Evolutionary conservation across 2,113 vertebrate species (phyloP).

Genomic region (Erythrocercus mccallii): DNA sequence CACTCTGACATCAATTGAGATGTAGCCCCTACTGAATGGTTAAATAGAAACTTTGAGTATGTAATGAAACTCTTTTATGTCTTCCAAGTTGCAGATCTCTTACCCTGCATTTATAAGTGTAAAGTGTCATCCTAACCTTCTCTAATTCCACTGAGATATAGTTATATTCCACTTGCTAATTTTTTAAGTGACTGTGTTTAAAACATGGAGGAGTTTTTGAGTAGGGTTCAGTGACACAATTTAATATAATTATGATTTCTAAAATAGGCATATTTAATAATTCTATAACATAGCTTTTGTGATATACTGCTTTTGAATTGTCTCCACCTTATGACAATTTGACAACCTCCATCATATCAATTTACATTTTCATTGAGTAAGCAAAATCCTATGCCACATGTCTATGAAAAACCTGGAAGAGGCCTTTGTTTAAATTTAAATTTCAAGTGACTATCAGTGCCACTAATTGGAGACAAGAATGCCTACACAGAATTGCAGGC

Average conservation of each 20-base stretch:
- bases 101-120: slow-evolving; percentile 1
- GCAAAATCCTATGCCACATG: not conserved
- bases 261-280: not conserved
- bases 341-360: not conserved
- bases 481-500: not conserved
- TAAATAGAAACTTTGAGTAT: not conserved
- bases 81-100: not conserved
- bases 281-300: not conserved
- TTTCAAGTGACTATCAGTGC: not conserved
- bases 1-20: slow-evolving; percentile 15
- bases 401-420: not conserved
- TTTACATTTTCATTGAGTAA: not conserved
- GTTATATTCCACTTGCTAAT: not conserved
- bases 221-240: not conserved
- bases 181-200: not conserved
- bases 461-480: not conserved
- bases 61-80: slow-evolving; percentile 20
- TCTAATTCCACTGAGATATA: not conserved
- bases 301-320: not conserved
- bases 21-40: not conserved
- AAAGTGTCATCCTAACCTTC: not conserved
- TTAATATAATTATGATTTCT: not conserved
- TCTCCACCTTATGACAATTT: not conserved
- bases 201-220: not conserved
- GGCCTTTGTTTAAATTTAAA: not conserved